Percentiles rank a stretch among this genome's conserved stretches.
Evolutionary conservation across 2,888 invertebrate genomes (phyloP).

Genomic region (Drosophila demipolita): DNA sequence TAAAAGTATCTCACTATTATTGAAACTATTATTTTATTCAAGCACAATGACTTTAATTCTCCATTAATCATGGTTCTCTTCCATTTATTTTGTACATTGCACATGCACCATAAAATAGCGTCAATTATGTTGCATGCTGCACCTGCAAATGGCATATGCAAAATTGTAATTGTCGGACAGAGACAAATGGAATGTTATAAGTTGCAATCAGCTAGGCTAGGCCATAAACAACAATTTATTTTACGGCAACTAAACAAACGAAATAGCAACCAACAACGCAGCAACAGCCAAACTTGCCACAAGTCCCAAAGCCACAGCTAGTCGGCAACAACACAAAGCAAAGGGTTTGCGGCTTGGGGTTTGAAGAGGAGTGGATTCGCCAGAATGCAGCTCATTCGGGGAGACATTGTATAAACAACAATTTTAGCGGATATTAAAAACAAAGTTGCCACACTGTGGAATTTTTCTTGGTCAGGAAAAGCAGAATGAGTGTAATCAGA

Average conservation of each 20-base stretch:
- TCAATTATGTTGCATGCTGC: slow-evolving; percentile 18
- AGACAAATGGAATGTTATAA: slow-evolving; percentile 45
- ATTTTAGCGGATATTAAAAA: slow-evolving; percentile 80
- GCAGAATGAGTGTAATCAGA: not conserved
- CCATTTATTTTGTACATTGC: not conserved
- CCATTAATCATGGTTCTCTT: not conserved
- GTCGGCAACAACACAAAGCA: slow-evolving; percentile 20
- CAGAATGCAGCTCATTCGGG: slow-evolving; percentile 64
- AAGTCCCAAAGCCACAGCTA: slow-evolving; percentile 53
- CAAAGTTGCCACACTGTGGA: slow-evolving; percentile 66
- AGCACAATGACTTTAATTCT: not conserved
- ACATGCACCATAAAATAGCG: not conserved
- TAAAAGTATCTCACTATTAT: not conserved
- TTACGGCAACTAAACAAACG: slow-evolving; percentile 65
- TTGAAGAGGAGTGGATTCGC: not conserved
- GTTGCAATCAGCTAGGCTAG: slow-evolving; percentile 36
- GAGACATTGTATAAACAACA: slow-evolving; percentile 77
- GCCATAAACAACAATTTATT: slow-evolving; percentile 76
- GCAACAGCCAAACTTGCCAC: slow-evolving; percentile 44
- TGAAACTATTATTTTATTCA: not conserved
- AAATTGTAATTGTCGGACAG: slow-evolving; percentile 27
- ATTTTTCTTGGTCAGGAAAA: slow-evolving; percentile 47
- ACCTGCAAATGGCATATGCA: slow-evolving; percentile 34
- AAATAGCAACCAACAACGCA: slow-evolving; percentile 37
- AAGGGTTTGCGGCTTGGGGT: not conserved